phyloP scores from a whole-genome alignment of 2,113 vertebrate species.

The Alces alces region DNA sequence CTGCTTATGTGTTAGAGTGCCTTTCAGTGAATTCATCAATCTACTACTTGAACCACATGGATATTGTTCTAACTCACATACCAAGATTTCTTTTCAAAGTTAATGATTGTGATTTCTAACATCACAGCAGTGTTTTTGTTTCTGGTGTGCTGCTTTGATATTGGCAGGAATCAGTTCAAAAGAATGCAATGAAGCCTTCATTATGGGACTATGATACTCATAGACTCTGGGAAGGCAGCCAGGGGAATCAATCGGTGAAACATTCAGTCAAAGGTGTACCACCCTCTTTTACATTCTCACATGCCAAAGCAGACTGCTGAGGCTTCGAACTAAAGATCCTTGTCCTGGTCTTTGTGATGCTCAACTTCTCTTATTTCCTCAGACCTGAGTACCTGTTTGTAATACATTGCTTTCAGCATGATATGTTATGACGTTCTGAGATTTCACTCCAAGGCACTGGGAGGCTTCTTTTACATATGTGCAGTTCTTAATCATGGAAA shows the following conservation, averaged over 20 bases:
- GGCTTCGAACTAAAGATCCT: not conserved
- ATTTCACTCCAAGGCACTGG: slow-evolving; percentile 49
- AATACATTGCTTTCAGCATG: slow-evolving; percentile 10
- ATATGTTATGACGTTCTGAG: not conserved
- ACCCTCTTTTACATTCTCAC: slow-evolving; percentile 35
- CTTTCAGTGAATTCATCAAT: slow-evolving; percentile 35
- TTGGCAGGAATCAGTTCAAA: slow-evolving; percentile 70
- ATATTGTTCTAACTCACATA: slow-evolving; percentile 60
- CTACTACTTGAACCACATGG: slow-evolving; percentile 23
- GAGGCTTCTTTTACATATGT: not conserved
- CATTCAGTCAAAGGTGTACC: slow-evolving; percentile 51
- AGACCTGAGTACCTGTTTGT: slow-evolving; percentile 18
- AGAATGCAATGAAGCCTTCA: slow-evolving; percentile 64
- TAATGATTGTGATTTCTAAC: slow-evolving; percentile 58
- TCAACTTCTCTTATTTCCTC: slow-evolving; percentile 18
- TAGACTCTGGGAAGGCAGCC: slow-evolving; percentile 66
- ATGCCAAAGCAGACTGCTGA: slow-evolving; percentile 30
- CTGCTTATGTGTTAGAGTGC: slow-evolving; percentile 37
- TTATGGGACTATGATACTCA: slow-evolving; percentile 65
- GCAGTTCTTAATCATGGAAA: not conserved
- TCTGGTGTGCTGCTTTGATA: slow-evolving; percentile 72
- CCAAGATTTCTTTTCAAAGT: slow-evolving; percentile 52
- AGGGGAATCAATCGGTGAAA: slow-evolving; percentile 60
- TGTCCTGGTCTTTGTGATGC: not conserved
- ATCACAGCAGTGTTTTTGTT: slow-evolving; percentile 67